Base-by-base conservation (phyloP, 1,140 invertebrate species). In the Apis laboriosa region DNA sequence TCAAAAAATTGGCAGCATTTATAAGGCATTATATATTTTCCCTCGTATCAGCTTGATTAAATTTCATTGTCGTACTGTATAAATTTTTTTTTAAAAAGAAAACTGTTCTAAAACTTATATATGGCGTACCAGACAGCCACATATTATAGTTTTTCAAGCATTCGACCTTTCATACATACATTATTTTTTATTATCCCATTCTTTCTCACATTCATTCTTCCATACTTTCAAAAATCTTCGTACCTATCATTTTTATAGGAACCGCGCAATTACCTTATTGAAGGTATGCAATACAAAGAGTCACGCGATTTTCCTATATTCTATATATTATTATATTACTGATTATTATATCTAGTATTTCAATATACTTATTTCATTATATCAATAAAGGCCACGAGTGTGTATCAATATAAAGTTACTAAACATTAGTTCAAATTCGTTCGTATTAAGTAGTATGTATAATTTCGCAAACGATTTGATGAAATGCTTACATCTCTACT, bases 321-420 rank as follows among this genome's bases (percentile, higher is more conserved):
- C 34, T 76, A 55, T 60, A 83, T 82, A 86, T 84, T 82, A 86
- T 84, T 86, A 86, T 86, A 91, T n/a, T 88, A 78, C 67, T 60
- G 51, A 87, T 84, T 87, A 90, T 84, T 90, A 90, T 90, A 87
- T 88, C 87, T 88, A 85, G 70, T 90, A 90, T 77, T 85, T 89
- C 72, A 86, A 83, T 86, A 88, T 84, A 85, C 88, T 58, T 89
- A 89, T 90, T 90, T 90, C 74, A 88, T 90, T 89, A 89, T 90
- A 91, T 90, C 74, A 88, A 91, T 90, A 86, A 92, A 92, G 92
- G 92, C 92, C 92, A 92, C 91, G 86, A 92, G 90, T 92, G 89
- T 92, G 80, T 91, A 43, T 90, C 84, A 88, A 91, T 92, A 91
- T 92, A 93, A 93, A 93, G 92, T 90, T 84, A 89, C 89, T 92